These are phyloP conservation scores for Geranospiza caerulescens DNA, from an alignment of 2,797 vertebrate genomes.

Conservation along the genomic window DNA sequence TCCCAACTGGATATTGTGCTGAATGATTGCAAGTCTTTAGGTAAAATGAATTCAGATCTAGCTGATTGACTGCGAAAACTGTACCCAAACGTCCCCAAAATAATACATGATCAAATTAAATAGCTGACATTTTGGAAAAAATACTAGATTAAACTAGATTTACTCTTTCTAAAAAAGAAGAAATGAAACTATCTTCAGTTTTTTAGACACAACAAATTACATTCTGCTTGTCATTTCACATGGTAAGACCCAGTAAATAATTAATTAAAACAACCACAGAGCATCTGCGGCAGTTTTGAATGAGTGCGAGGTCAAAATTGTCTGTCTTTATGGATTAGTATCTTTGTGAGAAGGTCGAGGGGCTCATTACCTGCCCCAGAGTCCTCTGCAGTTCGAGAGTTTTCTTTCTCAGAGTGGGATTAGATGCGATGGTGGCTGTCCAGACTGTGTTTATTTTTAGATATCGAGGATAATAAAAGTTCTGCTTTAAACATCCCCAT, in stretches of 20 bases:
- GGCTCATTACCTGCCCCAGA: not conserved
- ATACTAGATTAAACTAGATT: not conserved
- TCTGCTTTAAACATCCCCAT: not conserved
- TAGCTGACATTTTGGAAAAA: not conserved
- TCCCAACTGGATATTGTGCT: not conserved
- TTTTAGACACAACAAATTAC: not conserved
- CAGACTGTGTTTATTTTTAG: not conserved
- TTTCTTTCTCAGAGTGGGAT: not conserved
- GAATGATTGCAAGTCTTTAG: not conserved
- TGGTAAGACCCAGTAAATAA: not conserved
- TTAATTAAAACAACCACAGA: not conserved
- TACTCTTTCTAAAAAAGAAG: not conserved
- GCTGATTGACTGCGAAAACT: not conserved
- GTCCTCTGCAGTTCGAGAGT: not conserved
- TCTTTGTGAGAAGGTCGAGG: not conserved
- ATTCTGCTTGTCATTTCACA: not conserved
- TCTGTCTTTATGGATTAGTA: not conserved
- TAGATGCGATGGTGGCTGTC: not conserved
- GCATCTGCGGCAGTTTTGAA: not conserved
- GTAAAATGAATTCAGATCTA: not conserved
- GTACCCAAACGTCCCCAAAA: not conserved
- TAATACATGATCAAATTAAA: not conserved
- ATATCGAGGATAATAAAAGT: not conserved
- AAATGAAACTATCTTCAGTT: not conserved
- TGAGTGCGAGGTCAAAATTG: not conserved